phyloP scores from a whole-genome alignment of 2,113 vertebrate species.

The Bufo gargarizans region DNA sequence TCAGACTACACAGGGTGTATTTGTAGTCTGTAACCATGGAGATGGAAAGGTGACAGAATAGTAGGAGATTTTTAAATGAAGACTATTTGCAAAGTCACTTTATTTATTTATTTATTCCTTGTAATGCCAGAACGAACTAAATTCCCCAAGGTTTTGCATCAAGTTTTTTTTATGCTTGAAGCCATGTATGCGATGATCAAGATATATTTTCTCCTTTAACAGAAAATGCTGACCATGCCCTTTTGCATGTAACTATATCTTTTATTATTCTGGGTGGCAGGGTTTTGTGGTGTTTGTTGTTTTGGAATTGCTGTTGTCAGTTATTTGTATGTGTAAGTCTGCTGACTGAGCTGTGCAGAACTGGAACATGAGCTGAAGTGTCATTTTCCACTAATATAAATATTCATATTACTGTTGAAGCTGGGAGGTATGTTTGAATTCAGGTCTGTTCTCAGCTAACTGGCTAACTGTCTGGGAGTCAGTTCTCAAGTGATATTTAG shows the following conservation, averaged over 20 bases:
- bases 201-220: background rate
- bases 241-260: background rate
- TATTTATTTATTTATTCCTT: too few relatives aligned
- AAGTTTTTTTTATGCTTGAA: background rate
- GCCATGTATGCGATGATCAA: background rate
- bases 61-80: too few relatives aligned
- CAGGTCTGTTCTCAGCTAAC: background rate
- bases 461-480: too few relatives aligned
- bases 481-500: too few relatives aligned
- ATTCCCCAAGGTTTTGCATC: too few relatives aligned
- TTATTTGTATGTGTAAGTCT: background rate
- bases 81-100: too few relatives aligned
- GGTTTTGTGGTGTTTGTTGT: slow-evolving; percentile 3
- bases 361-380: background rate
- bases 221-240: background rate
- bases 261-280: background rate
- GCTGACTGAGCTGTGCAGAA: background rate
- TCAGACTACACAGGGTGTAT: too few relatives aligned
- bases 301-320: background rate
- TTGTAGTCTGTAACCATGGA: too few relatives aligned
- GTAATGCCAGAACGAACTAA: too few relatives aligned
- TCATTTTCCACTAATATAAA: slow-evolving; percentile 15
- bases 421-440: background rate
- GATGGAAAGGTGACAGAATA: too few relatives aligned
- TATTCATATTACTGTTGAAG: background rate